These are phyloP conservation scores for Xiphophorus couchianus DNA, from an alignment of 2,113 vertebrate genomes.

Conservation along the genomic window DNA sequence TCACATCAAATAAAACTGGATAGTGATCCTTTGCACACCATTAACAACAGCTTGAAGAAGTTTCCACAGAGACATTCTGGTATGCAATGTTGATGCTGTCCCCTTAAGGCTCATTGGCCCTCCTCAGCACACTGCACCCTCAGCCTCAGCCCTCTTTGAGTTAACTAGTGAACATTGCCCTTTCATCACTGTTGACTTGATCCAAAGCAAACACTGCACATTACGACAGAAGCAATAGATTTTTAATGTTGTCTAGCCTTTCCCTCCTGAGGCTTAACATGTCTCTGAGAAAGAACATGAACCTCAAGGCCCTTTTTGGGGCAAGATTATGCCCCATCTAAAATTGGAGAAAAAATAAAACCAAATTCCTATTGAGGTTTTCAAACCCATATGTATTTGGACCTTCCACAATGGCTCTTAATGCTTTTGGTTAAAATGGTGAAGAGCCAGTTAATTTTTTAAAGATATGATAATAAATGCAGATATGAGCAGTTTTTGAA, in stretches of 20 bases:
- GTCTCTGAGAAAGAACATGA: neutral
- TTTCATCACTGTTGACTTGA: slow-evolving; percentile 60
- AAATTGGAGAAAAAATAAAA: neutral
- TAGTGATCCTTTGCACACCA: slow-evolving; percentile 16
- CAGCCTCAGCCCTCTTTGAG: slow-evolving; percentile 38
- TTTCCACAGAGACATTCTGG: slow-evolving; percentile 53
- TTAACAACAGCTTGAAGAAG: slow-evolving; percentile 34
- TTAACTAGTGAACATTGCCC: slow-evolving; percentile 52
- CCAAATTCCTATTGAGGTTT: no score
- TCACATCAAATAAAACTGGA: slow-evolving; percentile 23
- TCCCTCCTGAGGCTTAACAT: neutral
- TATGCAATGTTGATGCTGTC: slow-evolving; percentile 40
- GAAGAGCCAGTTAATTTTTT: no score
- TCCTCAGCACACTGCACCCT: slow-evolving; percentile 29
- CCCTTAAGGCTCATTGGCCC: slow-evolving; percentile 40
- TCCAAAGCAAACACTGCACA: slow-evolving; percentile 56
- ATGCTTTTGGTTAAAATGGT: no score
- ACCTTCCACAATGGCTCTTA: no score
- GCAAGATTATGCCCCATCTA: neutral
- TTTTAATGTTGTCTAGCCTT: neutral
- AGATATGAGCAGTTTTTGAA: no score
- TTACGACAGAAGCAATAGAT: slow-evolving; percentile 49
- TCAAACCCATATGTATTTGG: no score
- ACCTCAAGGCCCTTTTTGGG: neutral
- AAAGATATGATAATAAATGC: no score